Evolutionary conservation across 2,888 invertebrate genomes (phyloP), one percentile per base, ranked within the genome.

Genomic region (Encarsia formosa): DNA sequence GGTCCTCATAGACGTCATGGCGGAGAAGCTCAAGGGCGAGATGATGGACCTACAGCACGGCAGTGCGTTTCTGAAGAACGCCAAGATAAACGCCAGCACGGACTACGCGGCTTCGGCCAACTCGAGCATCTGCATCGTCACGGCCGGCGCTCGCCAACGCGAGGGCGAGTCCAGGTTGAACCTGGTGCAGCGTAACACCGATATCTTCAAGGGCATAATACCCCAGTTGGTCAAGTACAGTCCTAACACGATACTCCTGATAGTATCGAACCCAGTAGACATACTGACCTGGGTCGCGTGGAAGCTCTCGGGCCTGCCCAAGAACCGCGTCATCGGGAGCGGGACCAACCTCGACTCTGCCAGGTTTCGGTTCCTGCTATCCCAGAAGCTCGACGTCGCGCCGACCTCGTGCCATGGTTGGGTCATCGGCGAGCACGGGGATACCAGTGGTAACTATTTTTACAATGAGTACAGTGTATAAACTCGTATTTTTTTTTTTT

Each of bases 401-500:
- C 84, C 93, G 5, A 84, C 86, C 13, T 91, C 88, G 59, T 88
- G 88, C 66, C 93, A 95, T 69, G 94, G 91, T 0, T 95, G 90
- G 83, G 89, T 95, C 65, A 91, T 95, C 66, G 95, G 95, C 24
- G 95, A 95, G 69, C 95, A 95, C 65, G 95, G 95, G 1, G 95
- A 95, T 66, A 86, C 87, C 49, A 89, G 89, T 61, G 91, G 86
- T 86, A 65, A 70, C n/a, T n/a, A n/a, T n/a, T n/a, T n/a, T n/a
- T n/a, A n/a, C n/a, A n/a, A n/a, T n/a, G n/a, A n/a, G n/a, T n/a
- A n/a, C n/a, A n/a, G n/a, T n/a, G n/a, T n/a, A n/a, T n/a, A n/a
- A n/a, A n/a, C n/a, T n/a, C n/a, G n/a, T n/a, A n/a, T n/a, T n/a
- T n/a, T n/a, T n/a, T n/a, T n/a, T n/a, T n/a, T n/a, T n/a, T n/a